Conservation (phyloP, 2,113 vertebrate species). For the Sturnus vulgaris region DNA sequence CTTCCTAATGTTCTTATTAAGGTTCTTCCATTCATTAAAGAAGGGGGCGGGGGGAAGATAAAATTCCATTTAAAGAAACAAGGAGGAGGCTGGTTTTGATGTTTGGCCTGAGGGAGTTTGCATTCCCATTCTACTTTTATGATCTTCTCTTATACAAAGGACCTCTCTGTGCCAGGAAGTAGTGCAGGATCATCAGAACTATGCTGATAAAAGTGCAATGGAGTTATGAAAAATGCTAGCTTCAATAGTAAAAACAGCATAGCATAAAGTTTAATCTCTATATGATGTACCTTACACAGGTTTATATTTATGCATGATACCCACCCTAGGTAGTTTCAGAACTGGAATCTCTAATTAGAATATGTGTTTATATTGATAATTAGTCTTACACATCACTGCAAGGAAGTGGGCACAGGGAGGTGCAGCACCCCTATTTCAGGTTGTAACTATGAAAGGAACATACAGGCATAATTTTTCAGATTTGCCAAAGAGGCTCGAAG, state of each 20-base stretch:
- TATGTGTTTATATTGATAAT: background rate
- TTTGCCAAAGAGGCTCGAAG: background rate
- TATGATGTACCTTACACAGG: background rate
- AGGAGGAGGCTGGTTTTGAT: background rate
- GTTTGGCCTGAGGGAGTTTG: background rate
- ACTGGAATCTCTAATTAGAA: background rate
- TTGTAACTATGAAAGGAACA: background rate
- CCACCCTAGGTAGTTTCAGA: background rate
- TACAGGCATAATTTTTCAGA: background rate
- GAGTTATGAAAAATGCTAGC: background rate
- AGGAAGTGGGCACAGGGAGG: background rate
- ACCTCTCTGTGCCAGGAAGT: background rate
- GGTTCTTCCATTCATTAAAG: background rate
- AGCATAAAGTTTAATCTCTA: background rate
- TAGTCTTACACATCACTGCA: background rate
- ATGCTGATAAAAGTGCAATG: background rate
- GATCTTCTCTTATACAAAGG: background rate
- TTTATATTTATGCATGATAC: background rate
- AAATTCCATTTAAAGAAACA: background rate
- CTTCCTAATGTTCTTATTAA: background rate
- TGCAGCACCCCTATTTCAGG: background rate
- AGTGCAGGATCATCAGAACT: background rate
- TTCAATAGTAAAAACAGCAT: background rate
- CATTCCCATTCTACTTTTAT: background rate
- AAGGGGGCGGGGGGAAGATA: accelerated